Conservation (phyloP, 2,797 vertebrate genomes). For the Crax fasciolata region DNA sequence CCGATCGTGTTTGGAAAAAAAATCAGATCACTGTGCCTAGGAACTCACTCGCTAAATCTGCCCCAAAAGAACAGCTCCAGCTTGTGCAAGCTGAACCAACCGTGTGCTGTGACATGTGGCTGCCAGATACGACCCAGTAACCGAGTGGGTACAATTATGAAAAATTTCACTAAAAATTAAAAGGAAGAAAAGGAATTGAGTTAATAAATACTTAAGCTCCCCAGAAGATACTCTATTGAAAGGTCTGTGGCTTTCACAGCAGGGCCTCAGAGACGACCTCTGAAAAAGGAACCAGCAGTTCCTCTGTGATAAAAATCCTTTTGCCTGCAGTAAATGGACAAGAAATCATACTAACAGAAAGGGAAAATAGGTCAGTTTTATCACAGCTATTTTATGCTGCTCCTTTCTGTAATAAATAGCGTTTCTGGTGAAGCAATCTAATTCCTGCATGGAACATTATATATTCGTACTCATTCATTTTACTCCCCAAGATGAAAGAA, state of each 20-base stretch:
- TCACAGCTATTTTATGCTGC: not conserved
- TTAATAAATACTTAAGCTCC: constrained; percentile 18
- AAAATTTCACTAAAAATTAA: not conserved
- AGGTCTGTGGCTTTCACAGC: not conserved
- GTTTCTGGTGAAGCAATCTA: constrained; percentile 2
- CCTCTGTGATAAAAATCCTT: not conserved
- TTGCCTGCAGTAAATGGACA: not conserved
- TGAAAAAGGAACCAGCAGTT: constrained; percentile 19
- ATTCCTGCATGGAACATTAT: not conserved
- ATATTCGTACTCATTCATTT: constrained; percentile 13
- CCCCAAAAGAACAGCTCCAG: not conserved
- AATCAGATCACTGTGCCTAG: not conserved
- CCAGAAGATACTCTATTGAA: constrained; percentile 6
- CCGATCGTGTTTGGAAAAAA: not conserved
- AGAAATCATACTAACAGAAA: not conserved
- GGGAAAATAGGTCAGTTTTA: constrained; percentile 36
- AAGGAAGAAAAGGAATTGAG: not conserved
- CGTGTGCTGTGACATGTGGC: not conserved
- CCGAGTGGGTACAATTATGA: not conserved
- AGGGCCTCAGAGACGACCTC: not conserved
- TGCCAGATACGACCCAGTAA: constrained; percentile 1
- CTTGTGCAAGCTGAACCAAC: not conserved
- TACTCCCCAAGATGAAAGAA: constrained; percentile 47
- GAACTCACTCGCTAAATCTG: not conserved
- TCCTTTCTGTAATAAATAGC: not conserved